Conservation (phyloP, 2,113 vertebrate species). For the Neoarius graeffei region DNA sequence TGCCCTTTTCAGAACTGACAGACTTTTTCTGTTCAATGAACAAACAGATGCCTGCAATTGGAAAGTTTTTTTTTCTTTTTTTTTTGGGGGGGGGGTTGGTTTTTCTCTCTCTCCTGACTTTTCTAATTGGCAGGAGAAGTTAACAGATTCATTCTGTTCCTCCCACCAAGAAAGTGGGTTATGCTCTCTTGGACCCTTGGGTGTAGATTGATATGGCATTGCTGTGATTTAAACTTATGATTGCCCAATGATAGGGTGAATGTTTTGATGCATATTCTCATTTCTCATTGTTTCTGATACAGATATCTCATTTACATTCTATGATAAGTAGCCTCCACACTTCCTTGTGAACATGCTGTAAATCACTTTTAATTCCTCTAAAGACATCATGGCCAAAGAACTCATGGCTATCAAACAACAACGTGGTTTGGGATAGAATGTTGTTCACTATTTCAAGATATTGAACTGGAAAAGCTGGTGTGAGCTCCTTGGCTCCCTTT, state of each 20-base stretch:
- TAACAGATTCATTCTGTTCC: neutral
- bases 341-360: constrained; percentile 42
- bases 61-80: neutral
- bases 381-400: constrained; percentile 39
- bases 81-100: too few relatives aligned
- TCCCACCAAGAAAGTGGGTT: neutral
- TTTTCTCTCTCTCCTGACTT: too few relatives aligned
- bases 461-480: constrained; percentile 44
- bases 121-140: neutral
- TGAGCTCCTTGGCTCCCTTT: constrained; percentile 53
- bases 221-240: neutral
- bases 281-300: constrained; percentile 7
- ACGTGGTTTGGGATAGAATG: constrained; percentile 48
- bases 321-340: constrained; percentile 39
- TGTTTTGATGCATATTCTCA: neutral
- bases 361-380: constrained; percentile 39
- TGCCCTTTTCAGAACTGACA: neutral
- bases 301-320: constrained; percentile 38
- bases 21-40: neutral
- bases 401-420: constrained; percentile 54
- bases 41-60: neutral
- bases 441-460: constrained; percentile 53
- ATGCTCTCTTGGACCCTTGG: neutral
- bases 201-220: neutral
- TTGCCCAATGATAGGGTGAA: neutral